Evolutionary conservation across 1,140 invertebrate genomes (phyloP).

Genomic region (Euwallacea similis): DNA sequence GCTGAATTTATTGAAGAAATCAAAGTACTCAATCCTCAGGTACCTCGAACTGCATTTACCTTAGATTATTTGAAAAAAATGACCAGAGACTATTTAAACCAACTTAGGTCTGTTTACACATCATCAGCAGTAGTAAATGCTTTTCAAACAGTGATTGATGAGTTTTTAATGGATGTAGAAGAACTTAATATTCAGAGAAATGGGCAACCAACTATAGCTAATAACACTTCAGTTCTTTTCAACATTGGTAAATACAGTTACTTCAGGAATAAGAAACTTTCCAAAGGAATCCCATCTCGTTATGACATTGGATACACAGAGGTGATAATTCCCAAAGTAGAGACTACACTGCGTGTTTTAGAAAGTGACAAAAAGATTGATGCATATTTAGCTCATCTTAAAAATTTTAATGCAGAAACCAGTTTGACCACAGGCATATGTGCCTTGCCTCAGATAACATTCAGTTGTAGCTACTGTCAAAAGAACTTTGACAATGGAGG

Average conservation of each 20-base stretch:
- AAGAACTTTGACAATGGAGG: constrained; percentile 15
- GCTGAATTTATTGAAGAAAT: constrained; percentile 30
- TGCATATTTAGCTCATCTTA: constrained; percentile 28
- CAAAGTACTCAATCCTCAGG: constrained; percentile 16
- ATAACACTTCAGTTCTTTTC: constrained; percentile 39
- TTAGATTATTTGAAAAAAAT: constrained; percentile 22
- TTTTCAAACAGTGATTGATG: constrained; percentile 30
- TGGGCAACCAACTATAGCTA: constrained; percentile 30
- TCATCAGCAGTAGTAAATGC: constrained; percentile 5
- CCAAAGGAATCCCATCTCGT: constrained; percentile 14
- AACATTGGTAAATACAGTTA: constrained; percentile 36
- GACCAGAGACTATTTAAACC: constrained; percentile 16
- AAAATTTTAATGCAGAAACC: constrained; percentile 13
- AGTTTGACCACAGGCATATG: neutral
- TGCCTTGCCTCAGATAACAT: constrained; percentile 30
- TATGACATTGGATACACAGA: constrained; percentile 31
- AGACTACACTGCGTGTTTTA: constrained; percentile 14
- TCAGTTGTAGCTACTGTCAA: constrained; percentile 36
- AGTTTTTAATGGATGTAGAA: constrained; percentile 35
- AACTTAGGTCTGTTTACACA: constrained; percentile 19
- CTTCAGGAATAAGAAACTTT: constrained; percentile 38
- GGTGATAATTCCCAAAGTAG: constrained; percentile 37
- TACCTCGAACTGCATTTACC: constrained; percentile 15
- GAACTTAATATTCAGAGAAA: constrained; percentile 31
- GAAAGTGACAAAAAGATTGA: constrained; percentile 15